A percentile compares a stretch with the other conserved stretches of the same genome.
phyloP scores from a whole-genome alignment of 2,888 invertebrate species.

The Calephelis perditalis region DNA sequence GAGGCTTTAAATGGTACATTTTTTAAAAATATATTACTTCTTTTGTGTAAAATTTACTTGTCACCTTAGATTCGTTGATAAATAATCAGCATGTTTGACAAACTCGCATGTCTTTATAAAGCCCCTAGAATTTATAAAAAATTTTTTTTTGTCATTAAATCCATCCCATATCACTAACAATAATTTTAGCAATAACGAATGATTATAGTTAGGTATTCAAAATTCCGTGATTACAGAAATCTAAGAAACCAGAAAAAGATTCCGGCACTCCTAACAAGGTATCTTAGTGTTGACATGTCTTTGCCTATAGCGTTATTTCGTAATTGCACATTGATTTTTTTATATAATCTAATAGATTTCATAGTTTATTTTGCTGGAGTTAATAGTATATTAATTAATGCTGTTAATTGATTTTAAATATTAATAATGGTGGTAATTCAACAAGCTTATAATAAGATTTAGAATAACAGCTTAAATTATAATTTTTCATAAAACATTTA shows the following conservation, averaged over 20 bases:
- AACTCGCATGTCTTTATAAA: background rate
- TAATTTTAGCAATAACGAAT: background rate
- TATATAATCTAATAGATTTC: background rate
- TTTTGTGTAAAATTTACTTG: too few relatives aligned
- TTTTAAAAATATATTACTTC: too few relatives aligned
- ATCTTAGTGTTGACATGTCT: constrained; percentile 53
- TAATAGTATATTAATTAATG: constrained; percentile 10
- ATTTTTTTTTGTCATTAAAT: background rate
- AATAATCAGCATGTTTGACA: background rate
- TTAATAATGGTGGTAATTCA: constrained; percentile 33
- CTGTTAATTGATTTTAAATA: constrained; percentile 18
- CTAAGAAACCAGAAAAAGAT: constrained; percentile 86
- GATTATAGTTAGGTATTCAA: constrained; percentile 7
- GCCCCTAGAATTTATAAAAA: background rate
- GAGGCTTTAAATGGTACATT: background rate
- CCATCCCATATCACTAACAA: too few relatives aligned
- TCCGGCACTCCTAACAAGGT: constrained; percentile 85
- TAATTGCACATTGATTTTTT: constrained; percentile 1
- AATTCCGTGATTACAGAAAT: constrained; percentile 80
- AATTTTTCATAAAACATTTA: background rate
- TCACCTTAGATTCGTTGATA: too few relatives aligned
- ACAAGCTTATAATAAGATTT: constrained; percentile 4
- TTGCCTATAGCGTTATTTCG: background rate
- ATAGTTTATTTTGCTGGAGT: constrained; percentile 12
- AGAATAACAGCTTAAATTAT: constrained; percentile 8